A percentile compares a stretch with the other conserved stretches of the same genome.
phyloP scores from a whole-genome alignment of 2,797 vertebrate species.

The Hippoglossus hippoglossus region DNA sequence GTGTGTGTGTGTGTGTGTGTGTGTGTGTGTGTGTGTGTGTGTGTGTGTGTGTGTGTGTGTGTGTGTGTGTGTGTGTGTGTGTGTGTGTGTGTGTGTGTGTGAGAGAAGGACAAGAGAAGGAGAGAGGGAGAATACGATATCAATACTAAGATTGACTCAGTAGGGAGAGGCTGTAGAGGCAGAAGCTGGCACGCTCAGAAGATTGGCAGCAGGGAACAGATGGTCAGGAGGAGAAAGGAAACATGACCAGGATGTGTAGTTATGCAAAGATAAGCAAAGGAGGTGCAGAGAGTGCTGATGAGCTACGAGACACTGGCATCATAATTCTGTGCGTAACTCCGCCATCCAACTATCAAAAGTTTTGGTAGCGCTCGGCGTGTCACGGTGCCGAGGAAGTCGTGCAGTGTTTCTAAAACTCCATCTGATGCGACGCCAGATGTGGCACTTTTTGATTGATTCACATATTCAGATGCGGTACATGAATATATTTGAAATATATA shows the following conservation, averaged over 20 bases:
- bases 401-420: constrained; percentile 1
- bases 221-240: constrained; percentile 84
- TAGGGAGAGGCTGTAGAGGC: constrained; percentile 69
- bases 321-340: constrained; percentile 58
- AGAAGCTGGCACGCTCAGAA: constrained; percentile 75
- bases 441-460: constrained; percentile 20
- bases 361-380: constrained; percentile 18
- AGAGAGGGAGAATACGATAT: constrained; percentile 62
- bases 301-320: constrained; percentile 69
- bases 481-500: constrained; percentile 16
- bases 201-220: constrained; percentile 85
- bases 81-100: constrained; percentile 3
- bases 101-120: constrained; percentile 19
- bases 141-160: constrained; percentile 70
- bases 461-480: constrained; percentile 17
- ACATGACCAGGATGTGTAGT: constrained; percentile 82
- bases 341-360: constrained; percentile 54
- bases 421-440: not conserved
- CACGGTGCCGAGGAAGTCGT: constrained; percentile 33
- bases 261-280: constrained; percentile 80
- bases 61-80: constrained; percentile 1
- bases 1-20: constrained; percentile 4
- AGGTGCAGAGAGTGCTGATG: constrained; percentile 77
- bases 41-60: not conserved
- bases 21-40: constrained; percentile 2